These are phyloP conservation scores for Anhinga rufa DNA, from an alignment of 2,113 vertebrate genomes.

Conservation along the genomic window DNA sequence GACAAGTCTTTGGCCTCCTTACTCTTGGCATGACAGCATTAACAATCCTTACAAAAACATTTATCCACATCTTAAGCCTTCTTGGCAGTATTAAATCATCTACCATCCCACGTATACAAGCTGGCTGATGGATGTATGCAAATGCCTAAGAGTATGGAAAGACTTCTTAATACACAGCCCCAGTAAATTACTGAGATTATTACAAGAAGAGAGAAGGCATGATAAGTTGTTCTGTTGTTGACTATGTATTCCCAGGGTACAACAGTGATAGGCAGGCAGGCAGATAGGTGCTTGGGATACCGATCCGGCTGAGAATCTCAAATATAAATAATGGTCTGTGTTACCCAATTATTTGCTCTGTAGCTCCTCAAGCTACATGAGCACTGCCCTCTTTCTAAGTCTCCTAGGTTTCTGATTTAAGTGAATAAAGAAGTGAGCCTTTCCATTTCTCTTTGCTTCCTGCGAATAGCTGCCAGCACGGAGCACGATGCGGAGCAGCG, in stretches of 20 bases:
- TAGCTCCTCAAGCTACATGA: not conserved
- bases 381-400: not conserved
- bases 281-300: not conserved
- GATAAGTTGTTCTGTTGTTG: conserved; percentile 21
- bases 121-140: conserved; percentile 54
- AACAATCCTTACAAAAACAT: conserved; percentile 40
- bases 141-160: not conserved
- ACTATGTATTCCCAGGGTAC: not conserved
- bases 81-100: conserved; percentile 37
- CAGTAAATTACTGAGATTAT: conserved; percentile 42
- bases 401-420: not conserved
- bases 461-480: not conserved
- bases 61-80: conserved; percentile 29
- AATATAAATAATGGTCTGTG: not conserved
- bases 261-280: not conserved
- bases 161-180: conserved; percentile 25
- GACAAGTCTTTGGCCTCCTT: not conserved
- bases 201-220: not conserved
- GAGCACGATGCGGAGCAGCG: not conserved
- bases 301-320: not conserved
- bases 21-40: not conserved
- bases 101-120: conserved; percentile 10
- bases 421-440: not conserved
- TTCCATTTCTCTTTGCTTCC: not conserved
- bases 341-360: not conserved